Percentiles rank a stretch among this genome's conserved stretches.
phyloP scores from a whole-genome alignment of 2,113 vertebrate species.

The Eulemur macaco region DNA sequence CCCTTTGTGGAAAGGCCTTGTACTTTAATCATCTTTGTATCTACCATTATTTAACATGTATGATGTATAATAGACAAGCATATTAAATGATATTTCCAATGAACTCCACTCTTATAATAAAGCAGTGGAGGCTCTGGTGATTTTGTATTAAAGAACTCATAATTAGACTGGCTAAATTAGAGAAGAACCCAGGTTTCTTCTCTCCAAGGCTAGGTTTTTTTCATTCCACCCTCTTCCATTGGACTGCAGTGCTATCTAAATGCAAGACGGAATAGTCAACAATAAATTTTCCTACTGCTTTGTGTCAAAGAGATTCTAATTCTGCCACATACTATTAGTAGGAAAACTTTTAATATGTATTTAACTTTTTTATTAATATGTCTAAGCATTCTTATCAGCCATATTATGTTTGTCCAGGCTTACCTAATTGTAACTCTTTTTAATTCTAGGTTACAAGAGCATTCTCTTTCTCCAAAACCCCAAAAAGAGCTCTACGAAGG shows the following conservation, averaged over 20 bases:
- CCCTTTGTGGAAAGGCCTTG: neutral
- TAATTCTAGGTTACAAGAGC: constrained; percentile 93
- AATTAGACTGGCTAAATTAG: neutral
- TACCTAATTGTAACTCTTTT: neutral
- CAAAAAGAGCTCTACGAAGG: constrained; percentile 93
- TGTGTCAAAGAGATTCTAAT: neutral
- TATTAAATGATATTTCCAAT: constrained; percentile 15
- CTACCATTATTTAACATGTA: neutral
- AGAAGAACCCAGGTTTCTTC: neutral
- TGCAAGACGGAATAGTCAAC: neutral
- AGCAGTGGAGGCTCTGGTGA: neutral
- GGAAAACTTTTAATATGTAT: neutral
- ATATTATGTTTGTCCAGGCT: constrained; percentile 43
- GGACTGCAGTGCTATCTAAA: neutral
- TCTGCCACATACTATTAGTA: neutral
- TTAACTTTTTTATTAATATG: neutral
- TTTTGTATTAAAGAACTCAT: neutral
- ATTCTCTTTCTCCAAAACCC: constrained; percentile 98
- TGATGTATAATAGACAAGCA: neutral
- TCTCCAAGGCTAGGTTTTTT: neutral
- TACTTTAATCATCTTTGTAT: neutral
- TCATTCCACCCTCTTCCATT: neutral
- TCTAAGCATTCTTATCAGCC: neutral
- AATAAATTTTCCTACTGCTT: neutral
- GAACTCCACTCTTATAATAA: neutral